Conservation (phyloP, 2,797 vertebrate genomes). For the Petrocephalus sullivani region DNA sequence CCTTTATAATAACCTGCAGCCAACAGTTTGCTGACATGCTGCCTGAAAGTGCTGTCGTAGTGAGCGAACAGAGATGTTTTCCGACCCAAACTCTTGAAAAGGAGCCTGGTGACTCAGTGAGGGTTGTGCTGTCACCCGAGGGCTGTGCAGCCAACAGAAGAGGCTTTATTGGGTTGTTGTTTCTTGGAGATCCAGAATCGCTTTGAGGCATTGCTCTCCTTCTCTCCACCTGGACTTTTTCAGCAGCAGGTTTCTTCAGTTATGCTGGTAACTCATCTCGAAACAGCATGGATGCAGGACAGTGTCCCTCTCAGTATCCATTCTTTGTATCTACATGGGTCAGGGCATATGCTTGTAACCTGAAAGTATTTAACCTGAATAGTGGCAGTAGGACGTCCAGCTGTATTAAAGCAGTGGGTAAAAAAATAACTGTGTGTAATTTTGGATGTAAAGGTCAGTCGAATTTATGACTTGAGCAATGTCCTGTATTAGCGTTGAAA, state of each 20-base stretch:
- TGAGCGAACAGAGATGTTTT: neutral
- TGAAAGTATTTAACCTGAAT: neutral
- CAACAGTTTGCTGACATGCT: neutral
- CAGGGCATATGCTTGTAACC: neutral
- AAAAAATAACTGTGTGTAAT: neutral
- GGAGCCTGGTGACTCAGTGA: slow-evolving; percentile 7
- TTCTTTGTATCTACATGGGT: neutral
- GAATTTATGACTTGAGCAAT: neutral
- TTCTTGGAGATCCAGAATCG: neutral
- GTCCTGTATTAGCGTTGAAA: neutral
- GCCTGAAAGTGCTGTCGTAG: neutral
- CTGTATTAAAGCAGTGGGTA: neutral
- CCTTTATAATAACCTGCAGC: neutral
- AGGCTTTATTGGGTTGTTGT: neutral
- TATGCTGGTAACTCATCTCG: neutral
- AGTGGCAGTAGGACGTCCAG: neutral
- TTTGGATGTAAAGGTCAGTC: neutral
- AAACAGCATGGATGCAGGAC: neutral
- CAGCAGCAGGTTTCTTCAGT: neutral
- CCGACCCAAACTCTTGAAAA: neutral
- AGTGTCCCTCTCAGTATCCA: neutral
- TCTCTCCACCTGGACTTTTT: neutral
- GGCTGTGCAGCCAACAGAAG: neutral
- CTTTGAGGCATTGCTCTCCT: neutral
- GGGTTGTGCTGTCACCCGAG: neutral